Base-by-base conservation (phyloP, 2,797 vertebrate species). In the Linurgus olivaceus region DNA sequence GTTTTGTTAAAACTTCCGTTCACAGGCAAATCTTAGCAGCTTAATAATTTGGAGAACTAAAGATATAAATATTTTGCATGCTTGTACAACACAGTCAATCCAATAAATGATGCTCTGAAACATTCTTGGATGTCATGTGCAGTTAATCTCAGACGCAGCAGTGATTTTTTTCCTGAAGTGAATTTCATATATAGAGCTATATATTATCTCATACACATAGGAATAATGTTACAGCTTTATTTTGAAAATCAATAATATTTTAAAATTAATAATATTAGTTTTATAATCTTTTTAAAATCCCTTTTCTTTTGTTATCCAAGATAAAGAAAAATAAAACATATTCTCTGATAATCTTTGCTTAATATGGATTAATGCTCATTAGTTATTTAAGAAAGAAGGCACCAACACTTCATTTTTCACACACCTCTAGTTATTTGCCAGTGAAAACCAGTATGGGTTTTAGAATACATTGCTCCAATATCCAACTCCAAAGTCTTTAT, bases 1-100 rank as follows among this genome's bases (percentile, higher is more conserved):
- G 95, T 76, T 91, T 90, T 96, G 95, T 96, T 95, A 96, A 96
- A 97, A 97, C 88, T 92, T 80, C 91, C 52, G 37, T 96, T 97
- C 96, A 96, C 96, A 95, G 97, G 75, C 85, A 94, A 96, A 94
- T 93, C 94, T 97, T 95, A 97, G 96, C 97, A 95, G 94, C 93
- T 97, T 97, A 83, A 86, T 96, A 93, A 97, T 97, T 96, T 94
- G 90, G 95, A 92, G 63, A 79, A 84, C 76, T 90, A 87, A 93
- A 96, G 94, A 98, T 94, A 95, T 97, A 96, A 97, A 98, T 97
- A 97, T 97, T 97, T 98, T 96, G 97, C 97, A 97, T 97, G 67
- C 55, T 95, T 96, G 93, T 91, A 95, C 90, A 94, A 96, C 90
- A 95, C 94, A 96, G 96, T 95, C 97, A 97, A 96, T 96, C 88